Evolutionary conservation across 2,888 invertebrate genomes (phyloP).

Genomic region (Pyrgus malvae): DNA sequence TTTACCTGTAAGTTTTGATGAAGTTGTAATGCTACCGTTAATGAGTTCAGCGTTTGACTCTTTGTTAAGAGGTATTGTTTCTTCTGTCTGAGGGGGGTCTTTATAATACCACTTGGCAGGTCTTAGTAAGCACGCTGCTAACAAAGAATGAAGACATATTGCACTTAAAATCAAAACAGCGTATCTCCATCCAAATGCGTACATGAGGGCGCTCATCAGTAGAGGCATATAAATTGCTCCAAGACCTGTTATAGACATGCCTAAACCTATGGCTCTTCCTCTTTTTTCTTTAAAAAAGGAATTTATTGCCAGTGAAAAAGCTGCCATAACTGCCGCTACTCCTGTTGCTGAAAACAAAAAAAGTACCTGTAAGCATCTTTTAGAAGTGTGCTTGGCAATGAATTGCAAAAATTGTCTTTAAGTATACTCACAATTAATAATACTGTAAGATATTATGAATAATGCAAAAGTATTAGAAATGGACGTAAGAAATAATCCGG

Average conservation of each 20-base stretch:
- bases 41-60: constrained; percentile 51
- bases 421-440: constrained; percentile 84
- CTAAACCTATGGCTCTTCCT: constrained; percentile 83
- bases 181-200: constrained; percentile 81
- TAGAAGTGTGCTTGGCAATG: too few relatives aligned
- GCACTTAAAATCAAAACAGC: constrained; percentile 84
- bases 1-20: constrained; percentile 54
- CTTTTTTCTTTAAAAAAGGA: constrained; percentile 84
- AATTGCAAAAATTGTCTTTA: constrained; percentile 56
- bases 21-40: constrained; percentile 53
- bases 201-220: constrained; percentile 79
- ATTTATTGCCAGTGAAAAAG: constrained; percentile 84
- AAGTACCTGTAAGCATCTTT: constrained; percentile 39
- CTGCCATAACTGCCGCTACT: constrained; percentile 81
- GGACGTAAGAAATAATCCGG: constrained; percentile 83
- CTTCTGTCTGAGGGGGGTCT: constrained; percentile 52
- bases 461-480: constrained; percentile 78
- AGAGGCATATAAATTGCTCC: constrained; percentile 86
- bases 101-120: constrained; percentile 86
- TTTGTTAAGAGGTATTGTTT: constrained; percentile 59
- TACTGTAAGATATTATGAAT: constrained; percentile 85
- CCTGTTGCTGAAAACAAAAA: constrained; percentile 83
- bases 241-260: constrained; percentile 84
- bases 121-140: constrained; percentile 83
- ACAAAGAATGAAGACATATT: constrained; percentile 82